Evolutionary conservation across 2,113 vertebrate species (phyloP), one percentile per base, ranked within the genome.

Genomic region (Odocoileus hemionus): DNA sequence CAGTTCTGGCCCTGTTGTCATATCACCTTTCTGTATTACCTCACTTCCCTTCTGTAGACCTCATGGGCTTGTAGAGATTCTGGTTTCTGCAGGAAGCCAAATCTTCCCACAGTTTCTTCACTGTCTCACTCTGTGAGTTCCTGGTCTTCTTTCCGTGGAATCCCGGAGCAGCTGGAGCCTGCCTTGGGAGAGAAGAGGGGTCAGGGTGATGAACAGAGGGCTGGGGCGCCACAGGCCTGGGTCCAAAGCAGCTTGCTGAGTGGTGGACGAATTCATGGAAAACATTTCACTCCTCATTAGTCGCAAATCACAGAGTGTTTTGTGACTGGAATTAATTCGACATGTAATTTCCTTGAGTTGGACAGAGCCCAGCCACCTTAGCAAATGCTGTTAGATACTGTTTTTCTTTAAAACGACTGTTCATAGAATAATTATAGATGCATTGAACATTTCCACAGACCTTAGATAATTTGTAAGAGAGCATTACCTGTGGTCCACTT

Each of bases 291-390:
- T 85, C 61, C 80, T 80, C 43, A 80, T 74, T 55, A 43, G 15
- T 84, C n/a, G 36, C 94, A 92, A 86, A 84, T 93, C 74, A 64
- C 70, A 79, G 90, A 96, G 52, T 74, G 33, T 85, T 97, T 95
- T 97, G 55, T 84, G 57, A 83, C 89, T 89, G 28, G 30, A 91
- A 94, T 96, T 95, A 80, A 58, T 85, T 58, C 87, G 60, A 85
- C 84, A 85, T 57, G 52, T 96, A 90, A 92, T 93, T 95, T 96
- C 47, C 74, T 97, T 84, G 12, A 87, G 23, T 90, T 95, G 61
- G 52, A 89, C 54, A 92, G 79, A 94, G n/a, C 47, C n/a, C 57
- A 96, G 25, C n/a, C 84, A 92, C 28, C 58, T 67, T 97, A 64
- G 57, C 79, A 95, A 83, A 76, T 61, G 64, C 64, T 67, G 4